Evolutionary conservation across 1,140 invertebrate species (phyloP), one percentile per base, ranked within the genome.

Genomic region (Lepidotrigona ventralis): DNA sequence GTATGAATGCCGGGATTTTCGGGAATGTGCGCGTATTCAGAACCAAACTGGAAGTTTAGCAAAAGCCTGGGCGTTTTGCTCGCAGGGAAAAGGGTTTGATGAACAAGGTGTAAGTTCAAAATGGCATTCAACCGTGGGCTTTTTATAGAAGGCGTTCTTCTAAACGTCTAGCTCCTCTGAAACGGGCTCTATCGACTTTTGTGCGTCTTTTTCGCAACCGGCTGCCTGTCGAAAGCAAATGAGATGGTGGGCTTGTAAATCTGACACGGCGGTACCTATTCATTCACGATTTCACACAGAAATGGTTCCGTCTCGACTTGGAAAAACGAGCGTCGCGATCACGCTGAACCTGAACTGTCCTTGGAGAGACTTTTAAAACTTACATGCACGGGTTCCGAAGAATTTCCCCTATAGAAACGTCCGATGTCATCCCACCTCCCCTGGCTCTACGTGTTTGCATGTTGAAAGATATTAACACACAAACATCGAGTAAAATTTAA

Each of bases 81-180:
- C 9, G 56, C 23, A 79, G 71, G 84, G 76, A 85, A 86, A 66
- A 81, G 74, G 70, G 58, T 82, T 77, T 76, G 83, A 71, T 71
- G 83, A 76, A 81, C 70, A 78, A 86, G 78, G 84, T 86, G 84
- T 80, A 77, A 73, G 81, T 76, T 86, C 86, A 68, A 87, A 87
- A 86, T 80, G 77, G 68, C 83, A 84, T 86, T 87, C 86, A 87
- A 71, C 74, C 86, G 85, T 71, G 86, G 81, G 83, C 73, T 86
- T 83, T 87, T 87, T 87, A 76, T 60, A 81, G 68, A n/a, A 81
- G 77, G 83, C 85, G 81, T 87, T 87, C 86, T 83, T 87, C 85
- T 87, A 69, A 84, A 83, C 85, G 86, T 86, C 86, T 81, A 84
- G 85, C 85, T 81, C 29, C 73, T 63, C 77, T 84, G 83, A 80